These are phyloP conservation scores for Drosophila truncata DNA, from an alignment of 1,140 invertebrate species.

Conservation along the genomic window DNA sequence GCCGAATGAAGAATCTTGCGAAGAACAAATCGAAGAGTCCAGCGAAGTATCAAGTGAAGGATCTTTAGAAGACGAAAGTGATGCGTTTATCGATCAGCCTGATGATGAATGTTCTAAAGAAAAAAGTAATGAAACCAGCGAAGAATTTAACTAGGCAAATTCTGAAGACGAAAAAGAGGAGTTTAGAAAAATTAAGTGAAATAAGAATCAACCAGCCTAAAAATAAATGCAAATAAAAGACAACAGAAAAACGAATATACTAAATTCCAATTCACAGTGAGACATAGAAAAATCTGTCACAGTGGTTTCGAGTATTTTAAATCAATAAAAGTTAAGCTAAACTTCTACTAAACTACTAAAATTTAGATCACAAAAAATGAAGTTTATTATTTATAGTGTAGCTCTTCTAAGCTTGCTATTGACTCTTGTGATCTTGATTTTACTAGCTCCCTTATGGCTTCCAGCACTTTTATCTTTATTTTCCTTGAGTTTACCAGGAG, in stretches of 20 bases:
- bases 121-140: not conserved
- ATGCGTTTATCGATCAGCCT: not conserved
- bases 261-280: not conserved
- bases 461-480: conserved; percentile 5
- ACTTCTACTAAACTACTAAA: not conserved
- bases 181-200: not conserved
- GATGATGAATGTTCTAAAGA: not conserved
- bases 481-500: not conserved
- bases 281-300: not conserved
- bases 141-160: no score
- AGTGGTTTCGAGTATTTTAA: no score
- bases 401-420: not conserved
- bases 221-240: not conserved
- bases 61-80: not conserved
- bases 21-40: no score
- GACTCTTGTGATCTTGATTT: no score
- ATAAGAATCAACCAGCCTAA: no score
- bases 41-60: no score
- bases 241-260: not conserved
- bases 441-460: not conserved
- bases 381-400: not conserved
- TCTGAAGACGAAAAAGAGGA: not conserved
- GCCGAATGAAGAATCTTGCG: no score
- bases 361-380: not conserved
- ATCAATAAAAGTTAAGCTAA: no score